These are phyloP conservation scores for Tachina fera DNA, from an alignment of 2,888 invertebrate genomes.

Conservation along the genomic window DNA sequence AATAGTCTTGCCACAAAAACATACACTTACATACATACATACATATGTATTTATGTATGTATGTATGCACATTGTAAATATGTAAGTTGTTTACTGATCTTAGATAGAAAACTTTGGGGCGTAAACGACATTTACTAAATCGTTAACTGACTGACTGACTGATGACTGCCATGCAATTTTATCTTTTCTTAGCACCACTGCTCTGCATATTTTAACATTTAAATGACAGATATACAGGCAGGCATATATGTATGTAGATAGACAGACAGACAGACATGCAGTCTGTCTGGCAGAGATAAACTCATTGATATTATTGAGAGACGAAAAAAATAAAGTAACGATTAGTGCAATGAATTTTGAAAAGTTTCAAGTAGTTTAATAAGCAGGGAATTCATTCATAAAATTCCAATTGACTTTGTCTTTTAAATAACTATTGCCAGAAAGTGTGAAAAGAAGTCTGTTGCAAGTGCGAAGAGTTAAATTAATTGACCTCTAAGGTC, in stretches of 20 bases:
- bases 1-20: slow-evolving; percentile 57
- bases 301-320: slow-evolving; percentile 17
- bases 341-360: slow-evolving; percentile 19
- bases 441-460: slow-evolving; percentile 25
- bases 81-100: slow-evolving; percentile 29
- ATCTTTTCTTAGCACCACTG: neutral
- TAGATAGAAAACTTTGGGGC: slow-evolving; percentile 43
- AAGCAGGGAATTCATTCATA: slow-evolving; percentile 56
- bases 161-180: neutral
- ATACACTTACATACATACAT: neutral
- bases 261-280: neutral
- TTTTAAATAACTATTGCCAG: neutral
- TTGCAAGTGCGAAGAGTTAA: slow-evolving; percentile 42
- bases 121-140: slow-evolving; percentile 37
- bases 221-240: neutral
- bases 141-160: slow-evolving; percentile 32
- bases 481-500: slow-evolving; percentile 54
- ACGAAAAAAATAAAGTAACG: neutral
- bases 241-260: no score
- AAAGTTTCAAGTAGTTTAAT: neutral
- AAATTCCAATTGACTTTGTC: slow-evolving; percentile 5
- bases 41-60: no score
- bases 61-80: no score
- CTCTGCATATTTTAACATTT: slow-evolving; percentile 31
- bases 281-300: slow-evolving; percentile 20